Evolutionary conservation across 2,888 invertebrate species (phyloP).

Genomic region (Strigamia crassipes): DNA sequence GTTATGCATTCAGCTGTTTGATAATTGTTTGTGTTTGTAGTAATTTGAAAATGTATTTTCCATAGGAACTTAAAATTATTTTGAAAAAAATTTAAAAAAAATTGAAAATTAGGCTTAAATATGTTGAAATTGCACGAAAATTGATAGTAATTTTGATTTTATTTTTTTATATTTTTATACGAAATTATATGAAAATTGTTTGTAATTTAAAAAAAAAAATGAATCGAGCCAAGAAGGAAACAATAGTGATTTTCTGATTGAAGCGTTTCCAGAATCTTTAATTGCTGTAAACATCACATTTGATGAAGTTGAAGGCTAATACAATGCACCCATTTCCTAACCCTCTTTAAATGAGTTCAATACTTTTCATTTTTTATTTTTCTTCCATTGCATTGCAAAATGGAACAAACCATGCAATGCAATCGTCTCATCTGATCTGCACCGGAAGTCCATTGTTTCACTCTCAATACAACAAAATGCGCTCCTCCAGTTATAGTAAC

Average conservation of each 20-base stretch:
- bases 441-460: constrained; percentile 20
- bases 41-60: neutral
- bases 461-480: neutral
- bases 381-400: neutral
- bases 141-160: no score
- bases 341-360: constrained; percentile 13
- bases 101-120: no score
- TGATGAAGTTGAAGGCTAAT: neutral
- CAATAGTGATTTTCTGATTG: neutral
- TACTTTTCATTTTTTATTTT: neutral
- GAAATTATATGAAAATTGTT: no score
- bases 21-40: neutral
- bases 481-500: neutral
- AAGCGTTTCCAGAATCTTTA: neutral
- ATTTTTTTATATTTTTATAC: no score
- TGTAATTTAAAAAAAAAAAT: no score
- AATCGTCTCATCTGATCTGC: constrained; percentile 2
- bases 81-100: no score
- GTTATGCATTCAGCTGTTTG: constrained; percentile 3
- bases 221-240: neutral
- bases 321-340: neutral
- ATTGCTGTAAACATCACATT: neutral
- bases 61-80: neutral
- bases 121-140: no score
- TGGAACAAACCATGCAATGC: constrained; percentile 19